Evolutionary conservation across 2,113 vertebrate genomes (phyloP).

Genomic region (Xiphorhynchus elegans): DNA sequence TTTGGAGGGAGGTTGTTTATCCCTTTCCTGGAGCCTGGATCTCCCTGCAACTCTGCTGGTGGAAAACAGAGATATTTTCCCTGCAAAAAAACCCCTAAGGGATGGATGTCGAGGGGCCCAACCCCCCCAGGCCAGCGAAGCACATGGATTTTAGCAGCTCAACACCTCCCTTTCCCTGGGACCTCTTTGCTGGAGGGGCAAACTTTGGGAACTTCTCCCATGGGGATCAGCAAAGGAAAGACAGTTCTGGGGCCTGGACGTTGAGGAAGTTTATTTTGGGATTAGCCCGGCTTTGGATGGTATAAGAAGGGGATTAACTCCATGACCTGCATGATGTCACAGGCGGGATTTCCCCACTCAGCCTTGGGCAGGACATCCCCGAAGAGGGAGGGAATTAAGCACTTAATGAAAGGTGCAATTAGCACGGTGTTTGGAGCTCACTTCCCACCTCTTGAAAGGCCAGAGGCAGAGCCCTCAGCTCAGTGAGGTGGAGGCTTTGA

Average conservation of each 20-base stretch:
- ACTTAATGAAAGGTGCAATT: background rate
- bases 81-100: background rate
- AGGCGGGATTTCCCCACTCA: background rate
- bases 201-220: background rate
- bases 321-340: background rate
- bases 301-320: conserved; percentile 22
- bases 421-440: background rate
- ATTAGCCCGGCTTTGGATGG: conserved; percentile 2
- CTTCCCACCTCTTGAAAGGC: background rate
- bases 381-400: background rate
- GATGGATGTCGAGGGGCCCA: background rate
- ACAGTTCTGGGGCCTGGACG: background rate
- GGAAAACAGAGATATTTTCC: background rate
- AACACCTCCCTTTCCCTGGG: background rate
- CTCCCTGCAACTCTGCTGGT: background rate
- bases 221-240: background rate
- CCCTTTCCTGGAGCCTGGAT: background rate
- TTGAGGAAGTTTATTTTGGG: conserved; percentile 4
- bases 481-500: background rate
- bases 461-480: background rate
- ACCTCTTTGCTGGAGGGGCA: background rate
- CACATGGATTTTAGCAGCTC: background rate
- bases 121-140: background rate
- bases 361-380: background rate
- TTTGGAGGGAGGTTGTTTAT: background rate